A percentile compares a stretch with the other conserved stretches of the same genome.
Conservation (phyloP, 2,797 vertebrate species). For the Tympanoctomys barrerae region DNA sequence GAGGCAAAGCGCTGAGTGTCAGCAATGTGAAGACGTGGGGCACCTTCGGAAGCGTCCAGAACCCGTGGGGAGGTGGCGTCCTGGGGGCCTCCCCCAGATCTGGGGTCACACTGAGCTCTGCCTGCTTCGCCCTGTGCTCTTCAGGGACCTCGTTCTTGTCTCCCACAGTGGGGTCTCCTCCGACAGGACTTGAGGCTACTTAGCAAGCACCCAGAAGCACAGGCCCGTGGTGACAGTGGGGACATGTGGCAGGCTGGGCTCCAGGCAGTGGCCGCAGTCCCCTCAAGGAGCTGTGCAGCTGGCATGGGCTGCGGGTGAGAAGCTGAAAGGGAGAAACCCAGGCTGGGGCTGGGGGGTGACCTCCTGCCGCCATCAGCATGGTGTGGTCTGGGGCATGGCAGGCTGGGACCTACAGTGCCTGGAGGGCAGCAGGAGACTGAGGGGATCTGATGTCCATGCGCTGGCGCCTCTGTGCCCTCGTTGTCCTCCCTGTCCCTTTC, state of each 20-base stretch:
- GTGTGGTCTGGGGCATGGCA: rapidly evolving
- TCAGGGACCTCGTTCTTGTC: rapidly evolving
- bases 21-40: background rate
- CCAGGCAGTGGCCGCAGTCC: background rate
- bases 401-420: background rate
- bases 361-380: constrained; percentile 67
- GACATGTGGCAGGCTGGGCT: constrained; percentile 76
- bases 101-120: background rate
- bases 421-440: background rate
- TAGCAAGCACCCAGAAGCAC: constrained; percentile 68
- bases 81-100: background rate
- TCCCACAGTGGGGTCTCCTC: constrained; percentile 73
- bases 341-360: constrained; percentile 88
- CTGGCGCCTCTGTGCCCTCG: background rate
- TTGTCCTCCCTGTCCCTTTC: background rate
- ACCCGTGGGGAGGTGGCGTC: rapidly evolving
- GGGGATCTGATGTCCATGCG: background rate
- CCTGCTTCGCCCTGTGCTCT: rapidly evolving
- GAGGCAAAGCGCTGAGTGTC: background rate
- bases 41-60: background rate
- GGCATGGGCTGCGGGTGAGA: constrained; percentile 81
- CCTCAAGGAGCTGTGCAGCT: rapidly evolving
- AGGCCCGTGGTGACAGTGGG: constrained; percentile 59
- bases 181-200: constrained; percentile 59
- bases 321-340: constrained; percentile 91